Evolutionary conservation across 2,797 vertebrate genomes (phyloP).

Genomic region (Poecilia gillii): DNA sequence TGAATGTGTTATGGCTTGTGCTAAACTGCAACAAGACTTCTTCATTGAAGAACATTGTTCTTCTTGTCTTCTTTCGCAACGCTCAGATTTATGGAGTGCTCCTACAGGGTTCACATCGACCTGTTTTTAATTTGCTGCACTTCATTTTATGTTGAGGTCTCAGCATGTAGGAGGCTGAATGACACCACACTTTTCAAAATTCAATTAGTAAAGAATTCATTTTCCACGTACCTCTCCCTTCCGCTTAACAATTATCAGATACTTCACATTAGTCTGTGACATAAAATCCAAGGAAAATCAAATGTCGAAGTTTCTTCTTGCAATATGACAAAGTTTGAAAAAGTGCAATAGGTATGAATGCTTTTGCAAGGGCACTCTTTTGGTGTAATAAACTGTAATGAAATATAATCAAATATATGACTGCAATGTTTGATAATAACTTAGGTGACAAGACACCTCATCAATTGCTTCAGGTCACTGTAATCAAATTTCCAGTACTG

Average conservation of each 20-base stretch:
- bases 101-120: neutral
- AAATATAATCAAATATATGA: neutral
- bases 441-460: neutral
- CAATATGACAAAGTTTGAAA: neutral
- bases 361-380: neutral
- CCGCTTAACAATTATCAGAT: neutral
- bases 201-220: neutral
- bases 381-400: neutral
- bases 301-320: neutral
- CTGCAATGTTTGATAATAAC: neutral
- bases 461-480: neutral
- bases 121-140: neutral
- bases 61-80: neutral
- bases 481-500: neutral
- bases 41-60: neutral
- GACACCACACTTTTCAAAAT: neutral
- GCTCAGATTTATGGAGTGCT: neutral
- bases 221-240: neutral
- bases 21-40: neutral
- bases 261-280: neutral
- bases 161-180: neutral
- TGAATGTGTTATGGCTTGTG: neutral
- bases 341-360: neutral
- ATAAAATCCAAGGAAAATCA: neutral
- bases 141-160: neutral